Conservation (phyloP, 2,888 invertebrate genomes). For the Mimas tiliae region DNA sequence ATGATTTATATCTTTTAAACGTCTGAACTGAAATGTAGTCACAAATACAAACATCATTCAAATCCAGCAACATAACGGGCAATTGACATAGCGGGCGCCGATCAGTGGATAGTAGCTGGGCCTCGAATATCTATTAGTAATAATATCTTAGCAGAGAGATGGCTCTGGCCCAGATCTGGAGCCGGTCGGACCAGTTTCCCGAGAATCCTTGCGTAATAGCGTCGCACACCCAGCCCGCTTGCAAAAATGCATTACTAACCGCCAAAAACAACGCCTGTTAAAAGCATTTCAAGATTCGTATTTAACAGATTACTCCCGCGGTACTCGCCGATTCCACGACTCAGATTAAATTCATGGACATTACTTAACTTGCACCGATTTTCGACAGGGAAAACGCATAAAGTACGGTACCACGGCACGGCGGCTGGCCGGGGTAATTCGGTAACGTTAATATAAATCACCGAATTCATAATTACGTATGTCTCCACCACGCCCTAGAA, state of each 20-base stretch:
- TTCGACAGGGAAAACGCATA: conserved; percentile 64
- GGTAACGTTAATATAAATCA: conserved; percentile 71
- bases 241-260: conserved; percentile 80
- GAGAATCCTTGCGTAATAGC: conserved; percentile 78
- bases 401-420: conserved; percentile 36
- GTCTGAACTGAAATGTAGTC: neutral
- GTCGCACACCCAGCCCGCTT: conserved; percentile 57
- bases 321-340: conserved; percentile 50
- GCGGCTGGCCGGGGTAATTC: conserved; percentile 49
- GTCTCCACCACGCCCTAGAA: conserved; percentile 71
- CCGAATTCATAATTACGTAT: conserved; percentile 71
- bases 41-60: conserved; percentile 27
- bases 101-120: conserved; percentile 50
- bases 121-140: conserved; percentile 79
- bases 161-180: conserved; percentile 79
- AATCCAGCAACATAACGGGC: conserved; percentile 23
- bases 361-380: conserved; percentile 73
- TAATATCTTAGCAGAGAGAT: conserved; percentile 78
- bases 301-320: conserved; percentile 65
- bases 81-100: conserved; percentile 32
- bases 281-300: conserved; percentile 74
- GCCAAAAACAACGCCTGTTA: conserved; percentile 73
- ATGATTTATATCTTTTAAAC: conserved; percentile 11
- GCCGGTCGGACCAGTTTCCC: conserved; percentile 79
- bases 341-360: conserved; percentile 57